Evolutionary conservation across 1,140 invertebrate genomes (phyloP).

Genomic region (Saccostrea echinata): DNA sequence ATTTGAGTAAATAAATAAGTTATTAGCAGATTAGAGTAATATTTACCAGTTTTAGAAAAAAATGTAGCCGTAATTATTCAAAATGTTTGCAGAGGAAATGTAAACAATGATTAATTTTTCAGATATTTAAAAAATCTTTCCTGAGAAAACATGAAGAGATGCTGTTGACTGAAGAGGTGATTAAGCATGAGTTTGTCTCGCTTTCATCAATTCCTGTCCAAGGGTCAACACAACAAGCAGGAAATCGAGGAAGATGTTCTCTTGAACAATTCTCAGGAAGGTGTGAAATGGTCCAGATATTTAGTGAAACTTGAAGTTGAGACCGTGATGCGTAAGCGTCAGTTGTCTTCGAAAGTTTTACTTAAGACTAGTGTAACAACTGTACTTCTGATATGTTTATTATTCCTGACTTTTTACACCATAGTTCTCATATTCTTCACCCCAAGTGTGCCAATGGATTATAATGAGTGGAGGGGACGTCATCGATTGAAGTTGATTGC

Average conservation of each 20-base stretch:
- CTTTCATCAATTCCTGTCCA: slow-evolving; percentile 11
- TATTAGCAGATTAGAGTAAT: too few species aligned
- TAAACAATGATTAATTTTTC: neutral
- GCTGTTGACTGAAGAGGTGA: neutral
- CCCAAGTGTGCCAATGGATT: slow-evolving; percentile 52
- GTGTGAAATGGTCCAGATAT: slow-evolving; percentile 39
- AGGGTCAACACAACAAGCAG: slow-evolving; percentile 11
- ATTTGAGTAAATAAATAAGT: too few species aligned
- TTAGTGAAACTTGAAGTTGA: slow-evolving; percentile 52
- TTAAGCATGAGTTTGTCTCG: slow-evolving; percentile 39
- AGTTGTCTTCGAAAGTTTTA: slow-evolving; percentile 60
- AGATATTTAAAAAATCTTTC: neutral
- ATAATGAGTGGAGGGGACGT: slow-evolving; percentile 20
- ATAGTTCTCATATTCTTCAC: slow-evolving; percentile 63
- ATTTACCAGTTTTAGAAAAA: too few species aligned
- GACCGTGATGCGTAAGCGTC: slow-evolving; percentile 50
- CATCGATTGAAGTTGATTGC: slow-evolving; percentile 50
- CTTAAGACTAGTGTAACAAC: slow-evolving; percentile 67
- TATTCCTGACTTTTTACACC: slow-evolving; percentile 66
- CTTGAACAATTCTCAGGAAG: slow-evolving; percentile 26
- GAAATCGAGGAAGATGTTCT: too few species aligned
- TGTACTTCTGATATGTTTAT: slow-evolving; percentile 58
- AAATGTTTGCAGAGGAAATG: too few species aligned
- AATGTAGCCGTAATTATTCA: too few species aligned
- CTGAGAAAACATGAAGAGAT: neutral